A percentile compares a stretch with the other conserved stretches of the same genome.
Conservation (phyloP, 2,113 vertebrate genomes). For the Aspidoscelis tigris region DNA sequence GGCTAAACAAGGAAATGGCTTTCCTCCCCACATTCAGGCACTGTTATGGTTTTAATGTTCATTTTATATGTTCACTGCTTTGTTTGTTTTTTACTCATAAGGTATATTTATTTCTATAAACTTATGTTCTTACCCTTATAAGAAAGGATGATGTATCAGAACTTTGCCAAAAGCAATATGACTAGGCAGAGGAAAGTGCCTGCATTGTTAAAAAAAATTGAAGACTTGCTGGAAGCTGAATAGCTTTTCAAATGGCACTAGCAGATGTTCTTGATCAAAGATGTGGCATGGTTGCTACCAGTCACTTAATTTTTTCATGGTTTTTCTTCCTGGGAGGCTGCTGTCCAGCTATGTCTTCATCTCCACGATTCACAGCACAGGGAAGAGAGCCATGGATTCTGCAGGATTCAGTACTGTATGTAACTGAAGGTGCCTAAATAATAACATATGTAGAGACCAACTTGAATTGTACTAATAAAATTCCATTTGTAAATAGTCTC, state of each 20-base stretch:
- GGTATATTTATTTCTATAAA: constrained; percentile 14
- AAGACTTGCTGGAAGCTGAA: background rate
- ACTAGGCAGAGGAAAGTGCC: background rate
- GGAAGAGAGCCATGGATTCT: too few relatives aligned
- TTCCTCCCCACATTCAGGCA: too few relatives aligned
- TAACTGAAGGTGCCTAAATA: too few relatives aligned
- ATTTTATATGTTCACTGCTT: too few relatives aligned
- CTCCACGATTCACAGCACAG: too few relatives aligned
- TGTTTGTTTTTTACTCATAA: constrained; percentile 8
- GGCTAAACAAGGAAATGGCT: too few relatives aligned
- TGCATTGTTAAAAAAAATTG: background rate
- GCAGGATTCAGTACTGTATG: too few relatives aligned
- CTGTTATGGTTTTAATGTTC: too few relatives aligned
- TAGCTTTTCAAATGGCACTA: background rate
- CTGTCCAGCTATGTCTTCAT: too few relatives aligned
- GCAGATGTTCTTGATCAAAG: background rate
- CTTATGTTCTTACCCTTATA: constrained; percentile 6
- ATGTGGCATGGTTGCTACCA: background rate
- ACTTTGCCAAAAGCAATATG: background rate
- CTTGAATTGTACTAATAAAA: too few relatives aligned
- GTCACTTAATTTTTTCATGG: background rate
- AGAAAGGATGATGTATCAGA: constrained; percentile 18
- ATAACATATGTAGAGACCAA: too few relatives aligned
- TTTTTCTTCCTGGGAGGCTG: background rate
- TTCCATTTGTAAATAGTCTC: too few relatives aligned